Evolutionary conservation across 2,113 vertebrate species (phyloP).

Genomic region (Aleadryas rufinucha): DNA sequence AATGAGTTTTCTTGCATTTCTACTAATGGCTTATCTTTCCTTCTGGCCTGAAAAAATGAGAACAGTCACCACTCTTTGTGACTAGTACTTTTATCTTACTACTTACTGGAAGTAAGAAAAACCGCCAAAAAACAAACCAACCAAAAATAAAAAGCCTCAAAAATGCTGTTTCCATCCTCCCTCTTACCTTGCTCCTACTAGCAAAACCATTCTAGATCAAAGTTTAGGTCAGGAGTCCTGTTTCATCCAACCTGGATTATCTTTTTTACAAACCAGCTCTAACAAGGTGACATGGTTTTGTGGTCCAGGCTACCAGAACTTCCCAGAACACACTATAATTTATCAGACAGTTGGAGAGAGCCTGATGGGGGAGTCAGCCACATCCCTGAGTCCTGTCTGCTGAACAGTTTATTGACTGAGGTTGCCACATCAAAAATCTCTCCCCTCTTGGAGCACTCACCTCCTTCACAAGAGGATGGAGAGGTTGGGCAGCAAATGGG

Average conservation of each 20-base stretch:
- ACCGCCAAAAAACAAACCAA: no score
- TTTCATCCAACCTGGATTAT: background rate
- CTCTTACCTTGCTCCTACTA: background rate
- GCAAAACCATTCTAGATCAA: background rate
- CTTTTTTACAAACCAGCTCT: background rate
- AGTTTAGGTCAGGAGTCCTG: background rate
- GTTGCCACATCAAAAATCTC: background rate
- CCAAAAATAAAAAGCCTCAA: background rate
- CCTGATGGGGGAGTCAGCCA: background rate
- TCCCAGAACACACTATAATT: background rate
- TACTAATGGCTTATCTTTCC: background rate
- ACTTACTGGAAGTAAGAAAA: background rate
- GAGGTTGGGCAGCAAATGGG: background rate
- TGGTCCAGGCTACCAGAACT: background rate
- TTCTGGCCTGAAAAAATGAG: background rate
- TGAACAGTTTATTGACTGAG: background rate
- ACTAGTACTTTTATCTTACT: background rate
- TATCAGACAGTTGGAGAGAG: background rate
- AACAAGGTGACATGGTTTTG: background rate
- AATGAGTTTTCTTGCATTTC: background rate
- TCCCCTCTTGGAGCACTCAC: background rate
- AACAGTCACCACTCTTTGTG: background rate
- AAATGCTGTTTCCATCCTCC: background rate
- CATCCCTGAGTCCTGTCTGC: background rate
- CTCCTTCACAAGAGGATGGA: background rate